These are phyloP conservation scores for Mongoloraphidia duomilia DNA, from an alignment of 2,888 invertebrate genomes.

Conservation along the genomic window DNA sequence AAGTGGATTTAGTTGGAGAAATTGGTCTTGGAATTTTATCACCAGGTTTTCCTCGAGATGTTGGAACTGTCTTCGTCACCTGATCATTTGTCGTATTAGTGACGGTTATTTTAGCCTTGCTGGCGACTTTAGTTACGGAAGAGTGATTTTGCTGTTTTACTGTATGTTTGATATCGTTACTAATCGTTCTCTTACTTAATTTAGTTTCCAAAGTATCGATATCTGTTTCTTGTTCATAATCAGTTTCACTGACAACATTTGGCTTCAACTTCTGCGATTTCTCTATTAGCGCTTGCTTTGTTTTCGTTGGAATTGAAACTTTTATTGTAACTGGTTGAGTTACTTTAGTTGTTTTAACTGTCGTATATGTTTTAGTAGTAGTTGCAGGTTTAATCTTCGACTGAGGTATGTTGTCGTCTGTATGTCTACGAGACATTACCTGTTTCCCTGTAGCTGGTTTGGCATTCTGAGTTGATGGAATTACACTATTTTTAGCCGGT, in stretches of 20 bases:
- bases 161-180: slow-evolving; percentile 6
- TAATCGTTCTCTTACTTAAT: background rate
- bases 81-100: background rate
- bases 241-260: slow-evolving; percentile 21
- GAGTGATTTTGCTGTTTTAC: slow-evolving; percentile 16
- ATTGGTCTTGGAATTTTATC: too few species aligned
- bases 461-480: background rate
- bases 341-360: slow-evolving; percentile 11
- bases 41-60: background rate
- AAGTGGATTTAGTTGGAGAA: slow-evolving; percentile 2
- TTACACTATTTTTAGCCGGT: slow-evolving; percentile 7
- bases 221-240: slow-evolving; percentile 15
- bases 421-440: slow-evolving; percentile 1
- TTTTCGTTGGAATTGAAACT: slow-evolving; percentile 9
- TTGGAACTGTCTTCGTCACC: background rate
- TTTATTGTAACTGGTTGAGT: slow-evolving; percentile 12
- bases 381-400: slow-evolving; percentile 5
- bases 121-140: background rate
- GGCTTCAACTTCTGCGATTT: slow-evolving; percentile 18
- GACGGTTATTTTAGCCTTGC: background rate
- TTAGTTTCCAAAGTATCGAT: background rate
- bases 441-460: slow-evolving; percentile 2
- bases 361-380: background rate
- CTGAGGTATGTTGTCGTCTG: slow-evolving; percentile 2
- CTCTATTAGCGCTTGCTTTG: slow-evolving; percentile 14